Base-by-base conservation (phyloP, 30 jellyfish, hydroid and myxozoan species). In the Hydractinia symbiolongicarpus region DNA sequence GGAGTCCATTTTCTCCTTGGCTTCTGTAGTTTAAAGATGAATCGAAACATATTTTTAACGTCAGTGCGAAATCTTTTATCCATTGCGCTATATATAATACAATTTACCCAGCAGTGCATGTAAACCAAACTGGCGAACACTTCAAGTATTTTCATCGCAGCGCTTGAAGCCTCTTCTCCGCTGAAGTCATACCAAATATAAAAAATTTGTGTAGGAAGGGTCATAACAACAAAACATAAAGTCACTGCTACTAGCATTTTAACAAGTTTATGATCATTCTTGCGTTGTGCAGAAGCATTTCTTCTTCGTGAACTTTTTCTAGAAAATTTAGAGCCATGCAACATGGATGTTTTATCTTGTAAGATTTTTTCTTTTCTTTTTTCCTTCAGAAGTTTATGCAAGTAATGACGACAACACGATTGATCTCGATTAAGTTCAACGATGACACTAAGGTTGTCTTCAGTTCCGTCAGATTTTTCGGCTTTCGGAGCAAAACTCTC, bases 11-110 rank as follows among this genome's bases (percentile, higher is more conserved):
- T n/a, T 7, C 52, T 64, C 4, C 40, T 64, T 13, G 19, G 19
- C 9, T 51, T 64, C 9, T n/a, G 74, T 13, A 64, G 40, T 9
- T 44, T 13, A 64, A n/a, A 30, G 44, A 30, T 30, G 44, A 30
- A 30, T 30, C 44, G 19, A 64, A 64, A 64, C 74, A 64, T 64
- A 64, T 7, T 64, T 13, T 13, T 64, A 19, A 77, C 85, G 53
- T 77, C 85, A 8, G 76, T 60, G 8, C 85, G 85, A 58, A 77
- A 77, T 30, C 76, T 53, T 77, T 77, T 53, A 61, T 77, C 85
- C 85, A 77, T 77, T 5, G 74, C 85, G 55, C 85, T 77, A 49
- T 77, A 77, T 20, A 77, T 54, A 55, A 77, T 60, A 61, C 85
- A 77, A 50, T 77, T 77, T 5, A 58, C 57, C 1, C 85, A 77